Evolutionary conservation across 2,797 vertebrate genomes (phyloP), one percentile per base, ranked within the genome.

Genomic region (Cyclura pinguis): DNA sequence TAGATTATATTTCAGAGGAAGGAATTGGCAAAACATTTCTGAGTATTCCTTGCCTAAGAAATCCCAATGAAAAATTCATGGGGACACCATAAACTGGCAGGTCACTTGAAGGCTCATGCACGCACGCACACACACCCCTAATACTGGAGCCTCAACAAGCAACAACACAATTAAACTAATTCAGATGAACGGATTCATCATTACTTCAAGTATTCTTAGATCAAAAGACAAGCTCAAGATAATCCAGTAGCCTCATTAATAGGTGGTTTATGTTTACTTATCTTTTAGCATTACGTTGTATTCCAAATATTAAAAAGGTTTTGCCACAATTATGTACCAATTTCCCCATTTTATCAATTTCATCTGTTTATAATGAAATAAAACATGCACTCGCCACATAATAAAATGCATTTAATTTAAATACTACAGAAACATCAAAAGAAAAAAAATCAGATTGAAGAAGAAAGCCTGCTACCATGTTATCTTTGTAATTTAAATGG

Each of bases 131-230:
- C 35, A 83, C 29, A 1, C 42, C 74, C 8, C 42, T 47, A 47
- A 47, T 62, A 74, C 13, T 59, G 76, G 35, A 67, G n/a, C 14
- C 59, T 35, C 50, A 76, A 29, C 55, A 50, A 50, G 13, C 35
- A 73, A 82, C 77, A 73, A n/a, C 80, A 88, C n/a, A 69, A 73
- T 6, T 73, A 88, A 67, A 89, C 62, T 9, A 84, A 80, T 38
- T 47, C 13, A 80, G 47, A 32, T 84, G 42, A 52, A 84, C 18
- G 62, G n/a, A 78, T 80, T 32, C 80, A 7, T 80, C 6, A 67
- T 16, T 38, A 69, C 74, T 84, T 8, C 16, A 57, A 62, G 14
- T 55, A 89, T 50, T 47, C 35, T 16, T 69, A 57, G 18, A 85
- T 42, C 55, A 14, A 80, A 47, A 42, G 10, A 52, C 22, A 72